Base-by-base conservation (phyloP, 2,888 invertebrate genomes). In the Drosophila pseudotakahashii region DNA sequence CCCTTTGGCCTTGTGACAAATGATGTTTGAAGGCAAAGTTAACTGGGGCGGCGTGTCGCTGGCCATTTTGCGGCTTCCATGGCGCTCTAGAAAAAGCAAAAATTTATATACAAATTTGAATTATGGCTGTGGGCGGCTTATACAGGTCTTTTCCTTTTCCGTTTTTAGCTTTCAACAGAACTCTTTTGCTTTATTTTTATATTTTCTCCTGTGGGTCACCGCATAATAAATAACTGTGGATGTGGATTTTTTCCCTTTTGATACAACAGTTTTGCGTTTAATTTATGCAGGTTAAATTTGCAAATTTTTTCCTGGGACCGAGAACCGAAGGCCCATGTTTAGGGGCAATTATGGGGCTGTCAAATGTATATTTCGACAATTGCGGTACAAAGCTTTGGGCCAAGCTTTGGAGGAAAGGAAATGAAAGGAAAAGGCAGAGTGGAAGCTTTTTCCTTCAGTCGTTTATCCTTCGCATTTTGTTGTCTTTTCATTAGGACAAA, bases 71-170 rank as follows among this genome's bases (percentile, higher is more conserved):
- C 26, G 58, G 51, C 34, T 68, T 45, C 34, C 9, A 19, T 37
- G 30, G 7, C 19, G 19, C 36, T 26, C 32, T 54, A 60, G 44
- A 57, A 57, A 50, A 47, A 55, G 48, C 54, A 48, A 75, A 48
- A 80, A 69, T 78, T 76, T 75, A 66, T 75, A 70, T 73, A 78
- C 72, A 75, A 77, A 73, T 82, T 83, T 83, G 83, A 80, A 80
- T 78, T 83, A 83, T 80, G 54, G 55, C 69, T 37, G 53, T 67
- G 70, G 79, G 78, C 75, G 61, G 59, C 70, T 50, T 57, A 67
- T 76, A 68, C 78, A 23, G 23, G 23, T 23, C 80, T 73, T 80
- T 80, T 76, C 70, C 74, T 64, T 68, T 77, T 79, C 75, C 58
- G 51, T 66, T 71, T 75, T 73, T 66, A 67, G 64, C 55, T 68